These are phyloP conservation scores for Eilema caniola DNA, from an alignment of 2,888 invertebrate species.

Conservation along the genomic window DNA sequence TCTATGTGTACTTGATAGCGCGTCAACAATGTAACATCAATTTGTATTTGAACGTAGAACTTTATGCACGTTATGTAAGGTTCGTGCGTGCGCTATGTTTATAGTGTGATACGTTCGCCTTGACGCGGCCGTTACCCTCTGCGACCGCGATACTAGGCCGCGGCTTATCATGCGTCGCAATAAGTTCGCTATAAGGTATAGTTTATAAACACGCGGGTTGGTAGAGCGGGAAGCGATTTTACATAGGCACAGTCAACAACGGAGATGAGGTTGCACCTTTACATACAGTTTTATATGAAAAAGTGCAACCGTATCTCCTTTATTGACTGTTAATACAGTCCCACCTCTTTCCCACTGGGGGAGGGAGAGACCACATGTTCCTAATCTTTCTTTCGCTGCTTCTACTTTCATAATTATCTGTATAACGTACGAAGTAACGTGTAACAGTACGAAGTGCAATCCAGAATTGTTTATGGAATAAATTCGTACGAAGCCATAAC, in stretches of 20 bases:
- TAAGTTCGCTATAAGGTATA: slow-evolving; percentile 25
- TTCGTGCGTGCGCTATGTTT: slow-evolving; percentile 61
- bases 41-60: slow-evolving; percentile 58
- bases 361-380: no score
- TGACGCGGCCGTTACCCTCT: slow-evolving; percentile 80
- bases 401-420: no score
- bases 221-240: background rate
- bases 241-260: no score
- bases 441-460: no score
- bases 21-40: slow-evolving; percentile 43
- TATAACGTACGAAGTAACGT: no score
- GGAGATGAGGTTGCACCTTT: no score
- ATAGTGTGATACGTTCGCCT: slow-evolving; percentile 71
- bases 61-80: slow-evolving; percentile 68
- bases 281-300: no score
- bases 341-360: no score
- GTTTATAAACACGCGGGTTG: background rate
- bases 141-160: slow-evolving; percentile 66
- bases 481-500: background rate
- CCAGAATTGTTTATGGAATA: background rate
- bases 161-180: slow-evolving; percentile 62
- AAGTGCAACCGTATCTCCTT: no score
- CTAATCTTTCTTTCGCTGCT: no score
- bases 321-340: no score
- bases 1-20: background rate